Base-by-base conservation (phyloP, 2,888 invertebrate species). In the Theretra japonica region DNA sequence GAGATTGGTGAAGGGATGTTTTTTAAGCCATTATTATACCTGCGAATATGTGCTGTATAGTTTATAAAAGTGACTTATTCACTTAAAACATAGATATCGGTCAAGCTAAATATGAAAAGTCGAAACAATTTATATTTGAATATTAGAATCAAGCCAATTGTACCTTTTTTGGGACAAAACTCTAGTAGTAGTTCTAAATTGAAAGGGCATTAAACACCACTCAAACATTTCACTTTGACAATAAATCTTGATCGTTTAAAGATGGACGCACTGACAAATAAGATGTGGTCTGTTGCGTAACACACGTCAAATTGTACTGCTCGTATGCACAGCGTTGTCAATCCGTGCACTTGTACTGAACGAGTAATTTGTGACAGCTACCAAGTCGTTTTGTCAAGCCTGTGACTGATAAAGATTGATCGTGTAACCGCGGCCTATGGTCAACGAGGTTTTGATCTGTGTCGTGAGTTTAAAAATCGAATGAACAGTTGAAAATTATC, bases 241-340 rank as follows among this genome's bases (percentile, higher is more conserved):
- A 65, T 65, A 65, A 65, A 65, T 84, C 65, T 65, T 65, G 65
- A 65, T 65, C 33, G 33, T 62, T 58, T 62, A 62, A 65, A 65
- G 65, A 65, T 65, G 48, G 65, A 65, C 17, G 65, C 23, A 23
- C 23, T 65, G 41, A 65, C 65, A 65, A 48, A 65, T 65, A 65
- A 65, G 41, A 48, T 48, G 48, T 65, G 48, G 48, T 15, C 19
- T 7, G 30, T 65, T 48, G 23, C 33, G 65, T 65, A 65, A 48
- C 48, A 65, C 48, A 65, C 65, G 65, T 65, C 65, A 65, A 65
- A 48, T 65, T 65, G 41, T 23, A 17, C 48, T 65, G 65, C 41
- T 48, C 41, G 65, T 65, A 65, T 65, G 65, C 65, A 48, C 41
- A n/a, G 21, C 21, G 65, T 65, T 48, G 65, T 65, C 65, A 65